phyloP scores from a whole-genome alignment of 1,140 invertebrate species.

The Venustaconcha ellipsiformis region DNA sequence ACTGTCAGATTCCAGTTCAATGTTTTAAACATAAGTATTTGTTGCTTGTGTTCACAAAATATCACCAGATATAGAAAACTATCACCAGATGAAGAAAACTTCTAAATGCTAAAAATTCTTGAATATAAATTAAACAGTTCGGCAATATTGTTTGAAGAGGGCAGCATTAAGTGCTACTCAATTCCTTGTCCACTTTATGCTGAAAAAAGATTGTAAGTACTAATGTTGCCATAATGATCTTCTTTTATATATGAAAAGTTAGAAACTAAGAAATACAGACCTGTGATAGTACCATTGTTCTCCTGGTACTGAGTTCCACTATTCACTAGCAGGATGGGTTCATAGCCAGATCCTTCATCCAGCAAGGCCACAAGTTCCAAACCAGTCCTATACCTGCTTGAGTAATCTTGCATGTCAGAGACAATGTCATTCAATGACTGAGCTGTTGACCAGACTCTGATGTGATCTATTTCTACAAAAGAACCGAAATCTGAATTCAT shows the following conservation, averaged over 20 bases:
- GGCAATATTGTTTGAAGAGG: too few relatives aligned
- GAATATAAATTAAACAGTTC: too few relatives aligned
- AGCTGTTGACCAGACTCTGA: constrained; percentile 10
- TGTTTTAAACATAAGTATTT: too few relatives aligned
- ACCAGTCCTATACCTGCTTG: background rate
- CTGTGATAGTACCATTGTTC: background rate
- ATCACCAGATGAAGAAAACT: too few relatives aligned
- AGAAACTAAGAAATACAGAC: background rate
- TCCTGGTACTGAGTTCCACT: constrained; percentile 1
- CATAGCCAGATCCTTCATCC: constrained; percentile 27
- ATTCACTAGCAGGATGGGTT: constrained; percentile 2
- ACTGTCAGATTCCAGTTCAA: too few relatives aligned
- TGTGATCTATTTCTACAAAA: constrained; percentile 10
- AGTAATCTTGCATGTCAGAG: constrained; percentile 18
- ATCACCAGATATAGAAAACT: too few relatives aligned
- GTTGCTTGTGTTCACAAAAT: too few relatives aligned
- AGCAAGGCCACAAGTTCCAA: constrained; percentile 12
- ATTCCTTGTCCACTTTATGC: too few relatives aligned
- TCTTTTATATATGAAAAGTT: background rate
- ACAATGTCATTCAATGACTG: constrained; percentile 6
- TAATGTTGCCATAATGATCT: constrained; percentile 2
- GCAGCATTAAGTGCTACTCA: too few relatives aligned
- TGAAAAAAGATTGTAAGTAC: background rate
- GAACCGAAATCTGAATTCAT: background rate
- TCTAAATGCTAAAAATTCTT: too few relatives aligned